Evolutionary conservation across 2,888 invertebrate genomes (phyloP).

Genomic region (Endotricha flammealis): DNA sequence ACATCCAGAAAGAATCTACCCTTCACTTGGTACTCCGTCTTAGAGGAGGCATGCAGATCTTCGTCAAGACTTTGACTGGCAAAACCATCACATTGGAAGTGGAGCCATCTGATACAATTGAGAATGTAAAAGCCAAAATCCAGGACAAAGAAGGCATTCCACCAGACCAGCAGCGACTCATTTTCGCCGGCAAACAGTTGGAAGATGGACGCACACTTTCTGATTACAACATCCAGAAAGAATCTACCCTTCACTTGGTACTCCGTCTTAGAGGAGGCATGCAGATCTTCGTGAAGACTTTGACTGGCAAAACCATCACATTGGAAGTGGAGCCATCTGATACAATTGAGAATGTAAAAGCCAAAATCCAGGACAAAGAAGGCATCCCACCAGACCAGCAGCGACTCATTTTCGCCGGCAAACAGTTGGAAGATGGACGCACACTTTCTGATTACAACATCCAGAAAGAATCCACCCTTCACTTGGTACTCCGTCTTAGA

Average conservation of each 20-base stretch:
- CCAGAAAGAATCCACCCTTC: conserved; percentile 23
- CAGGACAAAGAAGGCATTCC: conserved; percentile 22
- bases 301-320: conserved; percentile 24
- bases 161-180: conserved; percentile 21
- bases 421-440: conserved; percentile 23
- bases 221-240: conserved; percentile 22
- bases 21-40: conserved; percentile 31
- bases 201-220: conserved; percentile 21
- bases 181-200: conserved; percentile 20
- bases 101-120: conserved; percentile 17
- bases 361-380: conserved; percentile 24
- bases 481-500: conserved; percentile 20
- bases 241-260: conserved; percentile 19
- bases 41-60: conserved; percentile 85
- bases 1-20: conserved; percentile 32
- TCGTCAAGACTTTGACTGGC: conserved; percentile 85
- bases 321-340: conserved; percentile 22
- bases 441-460: conserved; percentile 24
- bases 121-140: conserved; percentile 21
- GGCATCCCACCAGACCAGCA: conserved; percentile 25
- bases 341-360: conserved; percentile 23
- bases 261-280: conserved; percentile 20
- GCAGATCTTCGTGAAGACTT: conserved; percentile 22
- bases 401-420: conserved; percentile 22
- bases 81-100: conserved; percentile 8